Evolutionary conservation across 1,140 invertebrate species (phyloP), one percentile per base, ranked within the genome.

Genomic region (Drosophila hydei): DNA sequence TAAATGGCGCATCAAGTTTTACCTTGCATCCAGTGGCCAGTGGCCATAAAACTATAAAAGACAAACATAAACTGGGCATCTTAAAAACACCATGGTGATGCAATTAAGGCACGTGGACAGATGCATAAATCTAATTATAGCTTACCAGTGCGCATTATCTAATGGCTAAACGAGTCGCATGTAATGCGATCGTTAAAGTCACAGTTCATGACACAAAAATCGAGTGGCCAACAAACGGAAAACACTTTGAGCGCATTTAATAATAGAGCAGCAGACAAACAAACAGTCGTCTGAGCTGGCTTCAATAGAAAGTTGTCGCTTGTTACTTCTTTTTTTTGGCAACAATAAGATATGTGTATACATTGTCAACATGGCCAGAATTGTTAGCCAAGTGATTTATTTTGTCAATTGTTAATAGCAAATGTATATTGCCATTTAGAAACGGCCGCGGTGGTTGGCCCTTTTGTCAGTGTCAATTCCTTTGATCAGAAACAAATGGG

Each of bases 191-290:
- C 69, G 59, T 72, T 45, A 75, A 79, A 75, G 81, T 81, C 83
- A 70, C 75, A 87, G 83, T 88, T 87, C 75, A 76, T 75, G 81
- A 67, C 78, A 70, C 67, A 67, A 64, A 75, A 71, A 51, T 68
- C 63, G 25, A 47, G 45, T 56, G 51, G 43, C 55, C 56, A 52
- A 14, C 42, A 68, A 19, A 70, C 55, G 42, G 25, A 59, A 47
- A 45, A 52, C 42, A 60, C 30, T 33, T 33, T 33, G 7, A 64
- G 18, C 21, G 42, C 43, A 51, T 42, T 62, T 85, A 76, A 84
- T 81, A 83, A 77, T 38, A 70, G 72, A 71, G 54, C 27, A 50
- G 30, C 30, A 14, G 5, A 18, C 14, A 42, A 18, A 16, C 14
- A 16, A 18, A 42, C n/a, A 40, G 14, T 14, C n/a, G 14, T 14